Evolutionary conservation across 92 coral and sea anemone species (phyloP).

Genomic region (Metridium senile): DNA sequence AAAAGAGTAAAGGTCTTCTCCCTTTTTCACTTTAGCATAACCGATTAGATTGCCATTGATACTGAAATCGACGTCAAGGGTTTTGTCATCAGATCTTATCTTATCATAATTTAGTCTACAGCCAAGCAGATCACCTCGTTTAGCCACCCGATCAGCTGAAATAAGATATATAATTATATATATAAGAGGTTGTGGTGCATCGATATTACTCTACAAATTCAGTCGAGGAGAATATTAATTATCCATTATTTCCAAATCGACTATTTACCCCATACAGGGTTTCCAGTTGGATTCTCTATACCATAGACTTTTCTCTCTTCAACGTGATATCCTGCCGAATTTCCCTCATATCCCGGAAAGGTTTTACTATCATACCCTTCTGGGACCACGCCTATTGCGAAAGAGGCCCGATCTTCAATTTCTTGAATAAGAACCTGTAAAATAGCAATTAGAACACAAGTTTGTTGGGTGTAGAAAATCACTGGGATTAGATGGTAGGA

Average conservation of each 20-base stretch:
- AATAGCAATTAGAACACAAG: neutral
- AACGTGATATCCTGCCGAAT: slow-evolving; percentile 43
- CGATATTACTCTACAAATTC: no score
- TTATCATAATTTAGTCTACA: slow-evolving; percentile 23
- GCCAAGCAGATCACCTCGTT: slow-evolving; percentile 47
- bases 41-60: slow-evolving; percentile 34
- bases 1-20: slow-evolving; percentile 21
- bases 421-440: slow-evolving; percentile 43
- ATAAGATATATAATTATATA: no score
- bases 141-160: no score
- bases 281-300: neutral
- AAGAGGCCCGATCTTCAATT: slow-evolving; percentile 21
- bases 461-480: no score
- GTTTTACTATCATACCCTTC: slow-evolving; percentile 8
- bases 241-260: no score
- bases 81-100: slow-evolving; percentile 5
- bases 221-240: no score
- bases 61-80: slow-evolving; percentile 20
- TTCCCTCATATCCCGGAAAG: slow-evolving; percentile 31
- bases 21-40: neutral
- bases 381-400: slow-evolving; percentile 39
- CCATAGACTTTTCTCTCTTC: slow-evolving; percentile 21
- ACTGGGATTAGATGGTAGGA: neutral
- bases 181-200: no score
- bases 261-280: no score